phyloP scores from a whole-genome alignment of 2,113 vertebrate species.

The Barnardius zonarius region DNA sequence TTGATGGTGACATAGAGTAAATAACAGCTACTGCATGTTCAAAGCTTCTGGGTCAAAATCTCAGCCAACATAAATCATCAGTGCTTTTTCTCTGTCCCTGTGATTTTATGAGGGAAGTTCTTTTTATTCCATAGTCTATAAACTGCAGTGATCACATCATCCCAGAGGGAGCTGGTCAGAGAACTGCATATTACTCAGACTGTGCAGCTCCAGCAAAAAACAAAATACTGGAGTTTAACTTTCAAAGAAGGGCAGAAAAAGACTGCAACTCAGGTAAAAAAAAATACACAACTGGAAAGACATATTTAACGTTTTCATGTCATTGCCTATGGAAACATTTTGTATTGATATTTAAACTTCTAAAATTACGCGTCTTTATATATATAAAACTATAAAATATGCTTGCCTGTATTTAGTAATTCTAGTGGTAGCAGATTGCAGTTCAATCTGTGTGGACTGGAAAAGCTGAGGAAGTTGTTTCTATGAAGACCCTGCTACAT shows the following conservation, averaged over 20 bases:
- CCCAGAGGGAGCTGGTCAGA: background rate
- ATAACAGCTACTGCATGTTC: slow-evolving; percentile 6
- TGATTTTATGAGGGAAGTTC: background rate
- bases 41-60: slow-evolving; percentile 31
- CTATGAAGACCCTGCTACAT: background rate
- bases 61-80: slow-evolving; percentile 6
- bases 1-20: slow-evolving; percentile 24
- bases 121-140: background rate
- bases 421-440: background rate
- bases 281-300: background rate
- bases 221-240: background rate
- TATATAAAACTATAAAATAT: background rate
- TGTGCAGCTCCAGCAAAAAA: background rate
- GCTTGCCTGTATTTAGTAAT: background rate
- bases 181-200: background rate
- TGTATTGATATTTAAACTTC: background rate
- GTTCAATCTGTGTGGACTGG: background rate
- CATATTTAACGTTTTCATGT: background rate
- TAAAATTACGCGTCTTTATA: background rate
- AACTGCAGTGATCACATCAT: background rate
- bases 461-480: background rate
- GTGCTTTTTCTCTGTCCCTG: background rate
- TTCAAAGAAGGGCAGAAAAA: background rate
- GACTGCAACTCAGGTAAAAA: background rate
- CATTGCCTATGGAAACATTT: background rate